Percentiles rank a stretch among this genome's conserved stretches.
These are phyloP conservation scores for Choloepus hoffmanni DNA, from an alignment of 2,113 vertebrate genomes.

Conservation along the genomic window DNA sequence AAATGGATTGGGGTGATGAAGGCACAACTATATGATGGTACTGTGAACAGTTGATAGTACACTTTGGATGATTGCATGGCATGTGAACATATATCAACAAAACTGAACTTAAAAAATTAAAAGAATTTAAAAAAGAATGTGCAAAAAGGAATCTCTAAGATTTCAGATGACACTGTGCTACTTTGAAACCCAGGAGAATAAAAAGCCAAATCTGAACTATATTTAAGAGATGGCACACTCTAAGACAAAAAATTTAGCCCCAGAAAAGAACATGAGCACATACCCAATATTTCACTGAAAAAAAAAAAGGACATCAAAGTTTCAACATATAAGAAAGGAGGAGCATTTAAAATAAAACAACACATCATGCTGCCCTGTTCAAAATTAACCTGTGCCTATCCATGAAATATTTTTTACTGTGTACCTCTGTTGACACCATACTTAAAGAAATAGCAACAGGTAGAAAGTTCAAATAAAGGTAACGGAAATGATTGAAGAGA, in stretches of 20 bases:
- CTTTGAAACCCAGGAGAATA: background rate
- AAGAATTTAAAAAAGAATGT: too few species aligned
- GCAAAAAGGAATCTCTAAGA: background rate
- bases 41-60: too few species aligned
- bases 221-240: conserved; percentile 14
- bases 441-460: background rate
- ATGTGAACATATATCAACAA: too few species aligned
- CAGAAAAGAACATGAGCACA: background rate
- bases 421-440: background rate
- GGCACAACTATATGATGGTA: too few species aligned
- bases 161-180: background rate
- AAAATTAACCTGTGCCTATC: background rate
- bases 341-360: conserved; percentile 46
- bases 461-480: background rate
- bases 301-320: background rate
- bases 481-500: background rate
- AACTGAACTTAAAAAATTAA: too few species aligned
- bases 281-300: background rate
- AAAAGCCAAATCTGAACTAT: conserved; percentile 41
- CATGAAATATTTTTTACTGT: background rate
- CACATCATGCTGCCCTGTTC: background rate
- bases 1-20: too few species aligned
- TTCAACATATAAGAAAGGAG: conserved; percentile 33
- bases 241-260: background rate
- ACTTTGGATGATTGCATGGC: too few species aligned